phyloP scores from a whole-genome alignment of 2,113 vertebrate species.

The Labeo rohita region DNA sequence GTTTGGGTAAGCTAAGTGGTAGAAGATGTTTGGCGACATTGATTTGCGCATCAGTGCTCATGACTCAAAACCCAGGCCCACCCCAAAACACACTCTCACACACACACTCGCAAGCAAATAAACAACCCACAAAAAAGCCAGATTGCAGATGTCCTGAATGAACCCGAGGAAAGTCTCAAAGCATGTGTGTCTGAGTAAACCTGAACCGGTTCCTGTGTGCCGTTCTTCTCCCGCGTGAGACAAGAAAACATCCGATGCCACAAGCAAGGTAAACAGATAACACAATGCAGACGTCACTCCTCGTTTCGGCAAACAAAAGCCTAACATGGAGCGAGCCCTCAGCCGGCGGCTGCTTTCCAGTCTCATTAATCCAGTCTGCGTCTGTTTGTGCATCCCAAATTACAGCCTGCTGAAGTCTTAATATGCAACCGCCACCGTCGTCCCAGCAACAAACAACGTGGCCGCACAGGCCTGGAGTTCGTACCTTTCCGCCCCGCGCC shows the following conservation, averaged over 20 bases:
- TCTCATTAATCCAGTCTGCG: constrained; percentile 63
- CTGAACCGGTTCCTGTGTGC: constrained; percentile 33
- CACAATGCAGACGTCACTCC: constrained; percentile 69
- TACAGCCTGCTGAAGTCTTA: constrained; percentile 65
- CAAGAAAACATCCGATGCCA: constrained; percentile 62
- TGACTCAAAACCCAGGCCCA: background rate
- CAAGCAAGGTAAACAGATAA: constrained; percentile 71
- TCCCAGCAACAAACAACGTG: constrained; percentile 58
- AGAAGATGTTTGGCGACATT: constrained; percentile 27
- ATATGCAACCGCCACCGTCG: constrained; percentile 55
- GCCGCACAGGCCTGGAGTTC: constrained; percentile 41
- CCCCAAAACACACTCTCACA: constrained; percentile 15
- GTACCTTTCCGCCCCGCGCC: background rate
- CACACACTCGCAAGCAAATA: constrained; percentile 28
- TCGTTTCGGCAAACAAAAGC: constrained; percentile 62
- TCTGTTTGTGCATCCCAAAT: constrained; percentile 70
- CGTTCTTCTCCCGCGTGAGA: background rate
- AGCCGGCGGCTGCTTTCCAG: constrained; percentile 62
- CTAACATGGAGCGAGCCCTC: constrained; percentile 56
- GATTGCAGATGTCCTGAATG: constrained; percentile 45
- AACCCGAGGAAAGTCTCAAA: constrained; percentile 45
- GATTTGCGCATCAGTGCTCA: constrained; percentile 10
- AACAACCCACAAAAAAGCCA: constrained; percentile 33
- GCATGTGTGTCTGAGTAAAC: constrained; percentile 33
- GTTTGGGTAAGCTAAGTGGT: constrained; percentile 25